These are phyloP conservation scores for Drosophila paulistorum DNA, from an alignment of 1,140 invertebrate genomes.

Conservation along the genomic window DNA sequence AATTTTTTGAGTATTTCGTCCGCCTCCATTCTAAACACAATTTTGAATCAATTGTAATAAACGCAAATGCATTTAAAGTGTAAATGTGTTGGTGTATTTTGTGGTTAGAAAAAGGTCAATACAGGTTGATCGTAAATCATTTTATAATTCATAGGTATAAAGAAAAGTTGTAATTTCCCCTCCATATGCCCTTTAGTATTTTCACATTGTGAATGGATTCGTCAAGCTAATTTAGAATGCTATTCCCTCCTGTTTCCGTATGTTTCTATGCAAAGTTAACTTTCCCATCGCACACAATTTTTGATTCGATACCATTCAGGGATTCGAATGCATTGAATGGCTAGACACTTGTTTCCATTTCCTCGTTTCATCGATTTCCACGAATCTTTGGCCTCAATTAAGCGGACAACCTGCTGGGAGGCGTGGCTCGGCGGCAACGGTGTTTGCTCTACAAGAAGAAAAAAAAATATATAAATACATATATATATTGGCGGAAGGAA, in stretches of 20 bases:
- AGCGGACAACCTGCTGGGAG: conserved; percentile 66
- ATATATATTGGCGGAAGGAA: conserved; percentile 67
- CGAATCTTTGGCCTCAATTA: conserved; percentile 60
- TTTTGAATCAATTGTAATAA: too few relatives aligned
- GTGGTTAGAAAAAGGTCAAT: background rate
- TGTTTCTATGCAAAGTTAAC: conserved; percentile 44
- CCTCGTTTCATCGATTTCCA: background rate
- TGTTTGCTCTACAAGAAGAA: conserved; percentile 22
- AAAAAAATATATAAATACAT: too few relatives aligned
- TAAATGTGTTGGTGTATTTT: background rate
- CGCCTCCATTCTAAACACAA: too few relatives aligned
- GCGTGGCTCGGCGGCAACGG: conserved; percentile 13
- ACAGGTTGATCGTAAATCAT: background rate
- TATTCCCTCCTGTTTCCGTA: conserved; percentile 34
- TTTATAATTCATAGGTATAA: conserved; percentile 18
- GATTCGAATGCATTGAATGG: conserved; percentile 14
- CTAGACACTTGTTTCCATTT: conserved; percentile 52
- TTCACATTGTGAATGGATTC: conserved; percentile 23
- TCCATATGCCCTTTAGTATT: background rate
- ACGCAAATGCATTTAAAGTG: too few relatives aligned
- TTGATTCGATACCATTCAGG: conserved; percentile 5
- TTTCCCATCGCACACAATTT: conserved; percentile 12
- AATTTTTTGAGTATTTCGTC: too few relatives aligned
- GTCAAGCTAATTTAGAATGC: conserved; percentile 40
- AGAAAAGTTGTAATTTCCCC: background rate